Percentiles rank a stretch among this genome's conserved stretches.
phyloP scores from a whole-genome alignment of 2,113 vertebrate species.

The Melanotaenia duboulayi region DNA sequence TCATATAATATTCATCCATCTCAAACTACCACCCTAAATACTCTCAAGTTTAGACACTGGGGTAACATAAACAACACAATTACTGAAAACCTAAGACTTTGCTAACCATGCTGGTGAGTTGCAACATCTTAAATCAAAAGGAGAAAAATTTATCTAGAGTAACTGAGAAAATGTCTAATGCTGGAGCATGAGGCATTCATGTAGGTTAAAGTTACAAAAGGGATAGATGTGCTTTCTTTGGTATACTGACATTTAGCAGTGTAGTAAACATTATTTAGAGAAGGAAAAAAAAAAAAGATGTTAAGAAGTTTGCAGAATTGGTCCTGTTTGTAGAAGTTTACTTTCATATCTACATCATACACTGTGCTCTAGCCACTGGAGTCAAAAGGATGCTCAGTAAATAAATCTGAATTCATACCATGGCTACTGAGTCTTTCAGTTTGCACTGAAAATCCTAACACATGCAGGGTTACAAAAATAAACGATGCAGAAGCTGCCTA shows the following conservation, averaged over 20 bases:
- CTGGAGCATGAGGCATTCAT: no score
- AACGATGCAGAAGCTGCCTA: neutral
- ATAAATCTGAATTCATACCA: no score
- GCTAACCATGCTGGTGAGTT: neutral
- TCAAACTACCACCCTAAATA: neutral
- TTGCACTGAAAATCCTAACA: no score
- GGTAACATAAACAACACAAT: neutral
- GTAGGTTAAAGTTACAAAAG: no score
- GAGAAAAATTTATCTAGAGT: neutral
- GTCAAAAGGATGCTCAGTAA: neutral
- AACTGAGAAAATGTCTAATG: no score
- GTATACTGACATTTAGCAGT: no score
- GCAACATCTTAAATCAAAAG: neutral
- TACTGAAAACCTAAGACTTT: neutral
- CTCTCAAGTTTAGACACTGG: neutral
- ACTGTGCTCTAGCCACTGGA: neutral
- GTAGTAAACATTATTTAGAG: no score
- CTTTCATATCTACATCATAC: neutral
- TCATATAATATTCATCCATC: conserved; percentile 22
- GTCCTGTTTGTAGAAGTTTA: neutral
- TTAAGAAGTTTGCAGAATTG: no score
- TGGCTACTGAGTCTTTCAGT: no score
- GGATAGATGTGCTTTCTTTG: no score
- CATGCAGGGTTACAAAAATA: no score
- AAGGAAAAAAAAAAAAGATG: no score